These are phyloP conservation scores for Cinclus mexicanus DNA, from an alignment of 2,113 vertebrate species.

Conservation along the genomic window DNA sequence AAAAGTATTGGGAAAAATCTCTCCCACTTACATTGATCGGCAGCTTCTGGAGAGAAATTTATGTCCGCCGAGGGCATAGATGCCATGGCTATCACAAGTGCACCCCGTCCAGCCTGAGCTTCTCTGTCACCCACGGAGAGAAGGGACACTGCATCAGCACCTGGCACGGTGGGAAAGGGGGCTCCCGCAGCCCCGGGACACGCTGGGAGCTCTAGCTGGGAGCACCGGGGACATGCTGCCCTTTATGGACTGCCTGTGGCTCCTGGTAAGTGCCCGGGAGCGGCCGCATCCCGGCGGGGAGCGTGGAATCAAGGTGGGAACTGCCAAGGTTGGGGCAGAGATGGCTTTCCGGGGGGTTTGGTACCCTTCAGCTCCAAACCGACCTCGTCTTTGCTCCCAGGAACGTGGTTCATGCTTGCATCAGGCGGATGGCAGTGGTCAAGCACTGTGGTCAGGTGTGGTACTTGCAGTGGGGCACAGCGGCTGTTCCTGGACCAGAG, in stretches of 20 bases:
- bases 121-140: not conserved
- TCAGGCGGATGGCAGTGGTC: fast-evolving
- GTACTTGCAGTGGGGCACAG: fast-evolving
- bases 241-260: conserved; percentile 54
- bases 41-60: not conserved
- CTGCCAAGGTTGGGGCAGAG: no score
- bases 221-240: not conserved
- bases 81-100: fast-evolving
- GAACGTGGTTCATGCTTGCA: fast-evolving
- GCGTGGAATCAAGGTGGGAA: fast-evolving
- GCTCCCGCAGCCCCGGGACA: not conserved
- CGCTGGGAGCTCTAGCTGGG: not conserved
- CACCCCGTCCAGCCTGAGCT: fast-evolving
- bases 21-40: no score
- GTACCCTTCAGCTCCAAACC: fast-evolving
- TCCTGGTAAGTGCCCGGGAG: conserved; percentile 74
- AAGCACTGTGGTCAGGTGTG: fast-evolving
- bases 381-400: fast-evolving
- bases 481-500: no score
- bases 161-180: not conserved
- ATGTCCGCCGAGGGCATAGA: fast-evolving
- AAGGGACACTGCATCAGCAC: not conserved
- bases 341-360: fast-evolving
- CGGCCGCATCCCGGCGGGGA: fast-evolving
- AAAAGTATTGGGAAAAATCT: no score